phyloP scores from a whole-genome alignment of 2,113 vertebrate genomes.

The Aythya baeri region DNA sequence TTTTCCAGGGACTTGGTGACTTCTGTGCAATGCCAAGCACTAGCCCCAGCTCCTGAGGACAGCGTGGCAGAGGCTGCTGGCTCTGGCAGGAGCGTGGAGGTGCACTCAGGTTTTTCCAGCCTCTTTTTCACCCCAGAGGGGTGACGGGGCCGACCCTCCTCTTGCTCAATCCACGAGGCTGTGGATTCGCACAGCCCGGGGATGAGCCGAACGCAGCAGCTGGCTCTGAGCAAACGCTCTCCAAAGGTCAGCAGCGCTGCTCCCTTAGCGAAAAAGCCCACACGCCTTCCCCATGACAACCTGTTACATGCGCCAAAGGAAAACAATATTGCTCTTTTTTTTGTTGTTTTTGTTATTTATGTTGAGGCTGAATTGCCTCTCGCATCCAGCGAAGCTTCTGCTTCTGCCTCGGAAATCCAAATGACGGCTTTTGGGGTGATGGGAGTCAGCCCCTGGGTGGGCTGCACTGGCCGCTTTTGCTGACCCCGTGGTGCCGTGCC shows the following conservation, averaged over 20 bases:
- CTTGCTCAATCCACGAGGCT: not conserved
- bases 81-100: not conserved
- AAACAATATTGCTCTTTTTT: slow-evolving; percentile 25
- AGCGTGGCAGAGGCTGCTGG: accelerated
- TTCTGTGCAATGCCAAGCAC: not conserved
- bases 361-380: not conserved
- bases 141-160: not conserved
- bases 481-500: not conserved
- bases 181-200: not conserved
- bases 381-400: not conserved
- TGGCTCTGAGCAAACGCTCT: not conserved
- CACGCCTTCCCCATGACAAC: slow-evolving; percentile 55
- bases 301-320: not conserved
- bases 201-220: not conserved
- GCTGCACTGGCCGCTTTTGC: accelerated
- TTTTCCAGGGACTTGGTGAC: not conserved
- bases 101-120: not conserved
- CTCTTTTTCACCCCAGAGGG: too few relatives aligned
- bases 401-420: not conserved
- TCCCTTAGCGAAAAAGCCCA: slow-evolving; percentile 13
- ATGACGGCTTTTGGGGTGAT: accelerated
- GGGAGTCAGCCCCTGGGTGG: accelerated
- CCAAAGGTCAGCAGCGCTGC: not conserved
- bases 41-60: not conserved
- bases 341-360: not conserved